phyloP scores from a whole-genome alignment of 37 sponge, comb jelly and placozoan genomes.

The Ephydatia muelleri region DNA sequence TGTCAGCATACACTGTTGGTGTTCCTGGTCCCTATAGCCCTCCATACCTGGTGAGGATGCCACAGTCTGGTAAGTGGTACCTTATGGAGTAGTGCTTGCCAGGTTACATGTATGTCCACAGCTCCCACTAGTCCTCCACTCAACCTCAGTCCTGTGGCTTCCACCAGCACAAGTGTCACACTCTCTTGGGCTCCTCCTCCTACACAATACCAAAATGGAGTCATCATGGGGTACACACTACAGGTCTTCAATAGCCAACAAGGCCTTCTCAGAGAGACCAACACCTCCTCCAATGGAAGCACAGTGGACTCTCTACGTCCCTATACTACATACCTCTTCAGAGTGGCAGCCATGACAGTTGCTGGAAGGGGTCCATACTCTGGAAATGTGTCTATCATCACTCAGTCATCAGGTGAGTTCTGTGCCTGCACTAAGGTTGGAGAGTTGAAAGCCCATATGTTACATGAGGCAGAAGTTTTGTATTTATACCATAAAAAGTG shows the following conservation, averaged over 20 bases:
- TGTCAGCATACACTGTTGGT: constrained; percentile 19
- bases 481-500: no score
- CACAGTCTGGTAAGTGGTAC: constrained; percentile 8
- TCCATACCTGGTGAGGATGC: background rate
- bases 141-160: background rate
- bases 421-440: no score
- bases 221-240: constrained; percentile 21
- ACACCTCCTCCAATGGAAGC: background rate
- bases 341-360: constrained; percentile 25
- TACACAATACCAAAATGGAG: constrained; percentile 25
- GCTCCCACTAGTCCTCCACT: constrained; percentile 8
- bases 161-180: background rate
- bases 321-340: constrained; percentile 22
- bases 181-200: constrained; percentile 38
- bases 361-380: constrained; percentile 26
- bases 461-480: no score
- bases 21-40: constrained; percentile 15
- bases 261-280: background rate
- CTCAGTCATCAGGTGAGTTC: no score
- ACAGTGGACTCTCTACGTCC: constrained; percentile 20
- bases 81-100: background rate
- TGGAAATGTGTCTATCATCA: background rate
- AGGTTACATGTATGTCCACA: background rate
- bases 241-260: background rate
- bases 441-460: no score